A percentile compares a stretch with the other conserved stretches of the same genome.
phyloP scores from a whole-genome alignment of 2,797 vertebrate genomes.

The Neomorphus geoffroyi region DNA sequence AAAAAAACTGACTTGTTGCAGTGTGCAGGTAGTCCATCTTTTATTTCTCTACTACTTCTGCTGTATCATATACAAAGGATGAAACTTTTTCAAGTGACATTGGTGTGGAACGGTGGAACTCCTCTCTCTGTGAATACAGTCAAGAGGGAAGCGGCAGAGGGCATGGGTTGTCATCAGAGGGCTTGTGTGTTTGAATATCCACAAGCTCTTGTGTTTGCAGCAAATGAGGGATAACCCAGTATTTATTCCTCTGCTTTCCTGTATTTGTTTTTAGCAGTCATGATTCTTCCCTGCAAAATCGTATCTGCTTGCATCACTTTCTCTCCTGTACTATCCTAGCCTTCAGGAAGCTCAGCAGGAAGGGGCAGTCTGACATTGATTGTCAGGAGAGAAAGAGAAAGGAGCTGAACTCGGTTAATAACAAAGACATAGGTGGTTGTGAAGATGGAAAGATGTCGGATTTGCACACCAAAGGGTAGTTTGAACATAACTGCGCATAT shows the following conservation, averaged over 20 bases:
- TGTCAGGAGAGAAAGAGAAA: not conserved
- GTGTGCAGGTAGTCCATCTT: not conserved
- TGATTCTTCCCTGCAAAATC: not conserved
- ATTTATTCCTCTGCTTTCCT: not conserved
- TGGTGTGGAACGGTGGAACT: not conserved
- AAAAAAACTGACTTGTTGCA: not conserved
- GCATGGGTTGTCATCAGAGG: rapidly evolving
- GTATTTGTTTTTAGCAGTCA: not conserved
- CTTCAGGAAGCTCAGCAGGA: not conserved
- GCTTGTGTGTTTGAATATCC: not conserved
- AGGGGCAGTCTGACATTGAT: not conserved
- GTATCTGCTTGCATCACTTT: not conserved
- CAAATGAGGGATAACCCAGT: not conserved
- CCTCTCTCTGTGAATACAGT: rapidly evolving
- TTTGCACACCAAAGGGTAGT: not conserved
- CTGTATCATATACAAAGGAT: not conserved
- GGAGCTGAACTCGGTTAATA: not conserved
- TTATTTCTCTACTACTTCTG: not conserved
- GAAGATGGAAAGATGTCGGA: not conserved
- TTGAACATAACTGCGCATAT: not conserved
- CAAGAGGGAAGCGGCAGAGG: not conserved
- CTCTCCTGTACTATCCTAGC: not conserved
- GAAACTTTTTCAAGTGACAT: not conserved
- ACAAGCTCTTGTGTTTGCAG: not conserved
- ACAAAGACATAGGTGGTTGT: not conserved